These are phyloP conservation scores for Latrodectus elegans DNA, from an alignment of 2,888 invertebrate genomes.

Conservation along the genomic window DNA sequence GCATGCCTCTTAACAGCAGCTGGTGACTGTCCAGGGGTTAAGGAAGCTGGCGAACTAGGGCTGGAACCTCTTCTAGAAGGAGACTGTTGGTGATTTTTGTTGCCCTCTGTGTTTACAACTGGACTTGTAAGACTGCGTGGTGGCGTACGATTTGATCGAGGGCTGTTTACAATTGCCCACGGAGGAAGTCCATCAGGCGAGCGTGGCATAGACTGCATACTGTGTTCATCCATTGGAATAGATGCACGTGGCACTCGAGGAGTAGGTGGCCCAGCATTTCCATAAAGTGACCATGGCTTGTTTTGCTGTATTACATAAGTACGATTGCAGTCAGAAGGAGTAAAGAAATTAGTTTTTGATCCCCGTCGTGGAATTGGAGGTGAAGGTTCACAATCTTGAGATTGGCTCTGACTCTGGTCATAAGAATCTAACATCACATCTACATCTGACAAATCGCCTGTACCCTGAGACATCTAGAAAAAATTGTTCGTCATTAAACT, in stretches of 20 bases:
- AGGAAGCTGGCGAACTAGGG: constrained; percentile 59
- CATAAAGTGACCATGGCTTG: constrained; percentile 64
- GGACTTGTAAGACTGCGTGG: constrained; percentile 69
- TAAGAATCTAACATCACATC: constrained; percentile 65
- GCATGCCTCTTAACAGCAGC: constrained; percentile 49
- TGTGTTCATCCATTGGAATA: constrained; percentile 45
- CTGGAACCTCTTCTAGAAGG: constrained; percentile 52
- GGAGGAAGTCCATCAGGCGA: constrained; percentile 48
- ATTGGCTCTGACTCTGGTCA: constrained; percentile 69
- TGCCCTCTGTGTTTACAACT: constrained; percentile 33
- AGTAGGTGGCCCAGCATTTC: constrained; percentile 51
- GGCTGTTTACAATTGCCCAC: constrained; percentile 59
- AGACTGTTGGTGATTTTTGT: constrained; percentile 35
- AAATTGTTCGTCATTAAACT: neutral
- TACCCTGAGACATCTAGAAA: constrained; percentile 64
- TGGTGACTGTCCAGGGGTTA: constrained; percentile 67
- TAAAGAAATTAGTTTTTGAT: constrained; percentile 69
- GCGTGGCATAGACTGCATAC: constrained; percentile 35
- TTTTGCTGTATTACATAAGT: constrained; percentile 42
- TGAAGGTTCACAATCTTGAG: constrained; percentile 70
- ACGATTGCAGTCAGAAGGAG: constrained; percentile 26
- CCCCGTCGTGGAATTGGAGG: constrained; percentile 70
- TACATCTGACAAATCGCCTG: constrained; percentile 62
- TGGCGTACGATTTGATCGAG: constrained; percentile 52
- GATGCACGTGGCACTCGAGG: constrained; percentile 55